These are phyloP conservation scores for Morpho deidamia DNA, from an alignment of 2,888 invertebrate genomes.

Conservation along the genomic window DNA sequence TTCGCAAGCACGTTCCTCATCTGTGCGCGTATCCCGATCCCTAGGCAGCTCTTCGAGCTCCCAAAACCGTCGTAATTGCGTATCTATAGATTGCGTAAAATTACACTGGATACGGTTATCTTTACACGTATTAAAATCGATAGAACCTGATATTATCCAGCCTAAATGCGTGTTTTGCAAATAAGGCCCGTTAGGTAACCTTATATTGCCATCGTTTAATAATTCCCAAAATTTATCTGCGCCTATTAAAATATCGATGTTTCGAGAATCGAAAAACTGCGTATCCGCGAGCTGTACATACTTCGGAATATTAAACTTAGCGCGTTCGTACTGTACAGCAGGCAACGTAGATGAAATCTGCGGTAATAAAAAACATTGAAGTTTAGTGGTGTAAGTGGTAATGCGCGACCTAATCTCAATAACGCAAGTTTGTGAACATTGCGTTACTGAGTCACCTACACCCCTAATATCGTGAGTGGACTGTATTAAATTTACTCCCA, in stretches of 20 bases:
- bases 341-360: not conserved
- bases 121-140: not conserved
- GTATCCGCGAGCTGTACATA: not conserved
- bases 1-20: constrained; percentile 14
- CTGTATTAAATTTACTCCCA: not conserved
- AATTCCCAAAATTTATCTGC: not conserved
- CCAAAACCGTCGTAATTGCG: constrained; percentile 24
- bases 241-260: not conserved
- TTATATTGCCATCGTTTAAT: not conserved
- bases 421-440: not conserved
- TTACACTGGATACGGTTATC: constrained; percentile 16
- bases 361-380: not conserved
- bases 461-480: constrained; percentile 8
- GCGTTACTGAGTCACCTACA: not conserved
- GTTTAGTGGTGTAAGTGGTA: not conserved
- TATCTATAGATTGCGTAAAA: constrained; percentile 14
- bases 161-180: constrained; percentile 26
- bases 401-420: not conserved
- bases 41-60: constrained; percentile 20
- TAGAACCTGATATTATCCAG: constrained; percentile 27
- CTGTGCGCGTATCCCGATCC: not conserved
- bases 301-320: not conserved
- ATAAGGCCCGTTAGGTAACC: constrained; percentile 4
- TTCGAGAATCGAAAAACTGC: not conserved
- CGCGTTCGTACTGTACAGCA: not conserved